Percentiles rank a stretch among this genome's conserved stretches.
Evolutionary conservation across 2,888 invertebrate genomes (phyloP).

Genomic region (Drosophila ustulata): DNA sequence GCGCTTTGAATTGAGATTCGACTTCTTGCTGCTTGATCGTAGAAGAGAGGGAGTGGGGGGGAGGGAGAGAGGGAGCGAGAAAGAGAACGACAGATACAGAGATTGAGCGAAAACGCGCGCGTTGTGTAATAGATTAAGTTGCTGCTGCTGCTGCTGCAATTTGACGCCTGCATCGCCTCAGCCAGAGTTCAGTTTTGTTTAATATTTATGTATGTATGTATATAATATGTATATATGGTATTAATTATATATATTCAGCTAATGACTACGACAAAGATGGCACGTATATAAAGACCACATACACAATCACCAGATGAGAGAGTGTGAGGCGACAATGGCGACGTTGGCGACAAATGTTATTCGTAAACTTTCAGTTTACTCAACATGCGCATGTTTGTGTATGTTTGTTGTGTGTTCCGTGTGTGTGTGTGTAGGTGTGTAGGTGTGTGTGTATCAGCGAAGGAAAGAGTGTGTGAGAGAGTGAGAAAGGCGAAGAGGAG

Average conservation of each 20-base stretch:
- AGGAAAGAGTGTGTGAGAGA: constrained; percentile 12
- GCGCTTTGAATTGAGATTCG: constrained; percentile 28
- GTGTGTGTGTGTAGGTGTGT: constrained; percentile 27
- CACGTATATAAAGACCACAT: constrained; percentile 84
- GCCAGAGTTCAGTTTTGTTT: constrained; percentile 17
- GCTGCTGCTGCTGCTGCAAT: constrained; percentile 26
- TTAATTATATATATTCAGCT: constrained; percentile 68
- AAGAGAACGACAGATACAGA: constrained; percentile 1
- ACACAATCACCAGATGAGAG: constrained; percentile 82
- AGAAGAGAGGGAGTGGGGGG: neutral
- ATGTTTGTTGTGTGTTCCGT: constrained; percentile 35
- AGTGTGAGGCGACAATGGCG: constrained; percentile 80
- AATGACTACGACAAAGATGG: constrained; percentile 82
- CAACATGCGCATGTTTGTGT: constrained; percentile 32
- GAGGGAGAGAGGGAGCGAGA: neutral
- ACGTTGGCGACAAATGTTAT: constrained; percentile 46
- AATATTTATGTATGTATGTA: constrained; percentile 32
- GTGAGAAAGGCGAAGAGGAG: constrained; percentile 33
- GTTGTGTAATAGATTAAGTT: constrained; percentile 7
- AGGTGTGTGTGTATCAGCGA: constrained; percentile 10
- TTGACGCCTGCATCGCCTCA: constrained; percentile 55
- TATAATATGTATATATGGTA: constrained; percentile 19
- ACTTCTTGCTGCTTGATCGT: constrained; percentile 21
- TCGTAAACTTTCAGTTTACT: constrained; percentile 69
- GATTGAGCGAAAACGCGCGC: constrained; percentile 13